These are phyloP conservation scores for Druon quercuslanigerum DNA, from an alignment of 1,140 invertebrate genomes.

Conservation along the genomic window DNA sequence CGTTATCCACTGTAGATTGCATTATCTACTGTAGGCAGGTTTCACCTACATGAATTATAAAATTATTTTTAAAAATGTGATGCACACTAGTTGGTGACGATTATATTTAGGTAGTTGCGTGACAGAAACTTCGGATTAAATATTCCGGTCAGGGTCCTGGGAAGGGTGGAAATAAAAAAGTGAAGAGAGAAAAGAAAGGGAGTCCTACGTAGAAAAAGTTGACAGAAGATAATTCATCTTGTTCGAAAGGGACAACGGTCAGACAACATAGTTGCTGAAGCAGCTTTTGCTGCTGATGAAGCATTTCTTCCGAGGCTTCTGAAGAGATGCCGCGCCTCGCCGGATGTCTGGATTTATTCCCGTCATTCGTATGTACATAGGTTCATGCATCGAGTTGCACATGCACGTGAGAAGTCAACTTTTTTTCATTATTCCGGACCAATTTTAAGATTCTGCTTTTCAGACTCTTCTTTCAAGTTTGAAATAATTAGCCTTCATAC, in stretches of 20 bases:
- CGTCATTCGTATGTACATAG: background rate
- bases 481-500: too few relatives aligned
- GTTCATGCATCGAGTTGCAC: background rate
- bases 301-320: slow-evolving; percentile 13
- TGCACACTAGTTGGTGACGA: too few relatives aligned
- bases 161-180: background rate
- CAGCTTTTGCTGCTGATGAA: background rate
- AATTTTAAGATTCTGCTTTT: background rate
- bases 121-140: background rate
- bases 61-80: too few relatives aligned
- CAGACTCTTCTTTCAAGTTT: background rate
- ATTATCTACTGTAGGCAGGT: too few relatives aligned
- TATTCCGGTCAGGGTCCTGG: slow-evolving; percentile 1
- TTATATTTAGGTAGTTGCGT: background rate
- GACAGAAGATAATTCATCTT: slow-evolving; percentile 16
- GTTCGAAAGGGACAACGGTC: slow-evolving; percentile 13
- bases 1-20: too few relatives aligned
- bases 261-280: slow-evolving; percentile 7
- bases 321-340: slow-evolving; percentile 2
- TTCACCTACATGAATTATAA: too few relatives aligned
- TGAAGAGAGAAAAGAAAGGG: background rate
- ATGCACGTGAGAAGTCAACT: background rate
- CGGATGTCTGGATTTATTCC: background rate
- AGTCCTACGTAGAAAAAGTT: slow-evolving; percentile 5
- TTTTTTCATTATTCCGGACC: background rate